Evolutionary conservation across 2,113 vertebrate species (phyloP).

Genomic region (Trematocara marginatum): DNA sequence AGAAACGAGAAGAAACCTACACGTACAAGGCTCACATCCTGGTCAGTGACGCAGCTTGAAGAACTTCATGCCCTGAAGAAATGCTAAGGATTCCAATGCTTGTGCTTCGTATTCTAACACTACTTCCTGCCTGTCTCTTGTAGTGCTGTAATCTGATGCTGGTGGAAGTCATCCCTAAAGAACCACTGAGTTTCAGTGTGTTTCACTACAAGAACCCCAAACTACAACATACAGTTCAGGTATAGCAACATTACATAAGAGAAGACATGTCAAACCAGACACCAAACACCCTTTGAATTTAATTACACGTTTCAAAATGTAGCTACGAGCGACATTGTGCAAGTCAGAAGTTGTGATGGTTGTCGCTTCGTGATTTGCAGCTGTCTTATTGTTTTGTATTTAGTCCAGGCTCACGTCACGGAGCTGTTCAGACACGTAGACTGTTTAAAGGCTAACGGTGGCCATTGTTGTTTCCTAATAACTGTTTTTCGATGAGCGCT

Average conservation of each 20-base stretch:
- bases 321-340: conserved; percentile 6
- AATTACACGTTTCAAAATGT: conserved; percentile 6
- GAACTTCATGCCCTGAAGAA: neutral
- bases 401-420: neutral
- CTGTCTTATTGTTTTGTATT: conserved; percentile 26
- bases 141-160: conserved; percentile 99
- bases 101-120: neutral
- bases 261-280: neutral
- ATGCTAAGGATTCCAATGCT: neutral
- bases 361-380: neutral
- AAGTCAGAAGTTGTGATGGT: conserved; percentile 12
- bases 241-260: conserved; percentile 48
- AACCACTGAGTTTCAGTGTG: conserved; percentile 93
- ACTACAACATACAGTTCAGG: conserved; percentile 97
- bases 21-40: conserved; percentile 95
- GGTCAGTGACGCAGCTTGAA: conserved; percentile 68
- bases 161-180: conserved; percentile 96
- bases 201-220: conserved; percentile 99
- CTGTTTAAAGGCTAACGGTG: neutral
- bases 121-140: neutral
- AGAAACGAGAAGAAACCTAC: conserved; percentile 92
- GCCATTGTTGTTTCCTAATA: conserved; percentile 35
- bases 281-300: neutral
- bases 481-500: neutral
- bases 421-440: conserved; percentile 47